Evolutionary conservation across 2,113 vertebrate species (phyloP).

Genomic region (Pygoscelis adeliae): DNA sequence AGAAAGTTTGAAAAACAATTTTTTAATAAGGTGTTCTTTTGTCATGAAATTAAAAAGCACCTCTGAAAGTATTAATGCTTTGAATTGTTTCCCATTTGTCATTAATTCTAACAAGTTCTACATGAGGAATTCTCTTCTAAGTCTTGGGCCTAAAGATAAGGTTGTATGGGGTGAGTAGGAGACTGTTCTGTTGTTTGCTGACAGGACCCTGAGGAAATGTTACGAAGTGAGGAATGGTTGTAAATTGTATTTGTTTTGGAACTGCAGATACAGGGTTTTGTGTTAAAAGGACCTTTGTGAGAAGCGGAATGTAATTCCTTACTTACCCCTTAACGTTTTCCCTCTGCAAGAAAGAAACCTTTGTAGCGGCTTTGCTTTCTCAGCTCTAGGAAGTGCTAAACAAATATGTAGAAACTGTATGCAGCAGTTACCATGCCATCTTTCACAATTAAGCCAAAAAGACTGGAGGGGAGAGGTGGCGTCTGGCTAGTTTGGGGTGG

Average conservation of each 20-base stretch:
- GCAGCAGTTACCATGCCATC: accelerated
- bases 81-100: neutral
- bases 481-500: neutral
- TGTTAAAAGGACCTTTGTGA: neutral
- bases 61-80: neutral
- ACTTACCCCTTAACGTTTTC: neutral
- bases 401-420: neutral
- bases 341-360: neutral
- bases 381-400: neutral
- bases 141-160: neutral
- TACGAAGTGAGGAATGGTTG: neutral
- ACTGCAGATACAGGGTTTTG: neutral
- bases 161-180: neutral
- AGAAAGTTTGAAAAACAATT: neutral
- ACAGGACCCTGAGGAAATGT: neutral
- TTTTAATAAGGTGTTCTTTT: neutral
- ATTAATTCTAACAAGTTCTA: neutral
- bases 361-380: neutral
- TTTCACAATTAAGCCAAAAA: neutral
- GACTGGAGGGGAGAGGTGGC: neutral
- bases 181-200: neutral
- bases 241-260: neutral
- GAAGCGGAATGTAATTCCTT: neutral
- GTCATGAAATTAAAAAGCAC: neutral
- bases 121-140: neutral